phyloP scores from a whole-genome alignment of 2,113 vertebrate genomes.

The Gymnobelideus leadbeateri region DNA sequence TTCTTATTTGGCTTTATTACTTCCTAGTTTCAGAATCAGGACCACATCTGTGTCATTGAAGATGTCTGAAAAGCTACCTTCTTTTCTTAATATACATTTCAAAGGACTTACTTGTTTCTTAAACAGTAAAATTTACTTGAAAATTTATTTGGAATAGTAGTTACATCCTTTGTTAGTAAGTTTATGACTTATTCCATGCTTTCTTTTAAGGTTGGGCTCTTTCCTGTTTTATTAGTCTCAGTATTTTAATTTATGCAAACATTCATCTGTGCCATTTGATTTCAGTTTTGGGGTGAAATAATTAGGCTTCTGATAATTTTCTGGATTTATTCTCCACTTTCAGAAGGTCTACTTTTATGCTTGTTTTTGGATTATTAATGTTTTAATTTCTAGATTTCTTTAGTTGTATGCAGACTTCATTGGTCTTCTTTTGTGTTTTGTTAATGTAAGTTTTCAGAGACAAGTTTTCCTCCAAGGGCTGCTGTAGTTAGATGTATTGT shows the following conservation, averaged over 20 bases:
- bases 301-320: background rate
- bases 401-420: background rate
- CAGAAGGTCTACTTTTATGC: background rate
- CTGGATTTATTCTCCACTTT: background rate
- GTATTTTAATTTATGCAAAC: background rate
- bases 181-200: background rate
- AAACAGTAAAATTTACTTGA: background rate
- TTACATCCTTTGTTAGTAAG: background rate
- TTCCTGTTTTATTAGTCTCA: background rate
- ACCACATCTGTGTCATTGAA: background rate
- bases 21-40: background rate
- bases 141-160: background rate
- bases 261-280: background rate
- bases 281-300: background rate
- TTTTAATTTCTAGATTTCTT: background rate
- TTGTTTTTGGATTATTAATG: background rate
- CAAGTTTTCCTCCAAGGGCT: background rate
- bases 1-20: background rate
- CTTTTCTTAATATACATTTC: background rate
- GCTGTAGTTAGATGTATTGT: background rate
- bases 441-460: background rate
- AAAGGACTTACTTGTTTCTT: background rate
- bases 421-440: background rate
- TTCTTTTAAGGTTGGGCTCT: background rate
- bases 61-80: background rate